A percentile compares a stretch with the other conserved stretches of the same genome.
Evolutionary conservation across 53 echinoderm and acorn worm genomes (phyloP).

Genomic region (Arbacia lixula): DNA sequence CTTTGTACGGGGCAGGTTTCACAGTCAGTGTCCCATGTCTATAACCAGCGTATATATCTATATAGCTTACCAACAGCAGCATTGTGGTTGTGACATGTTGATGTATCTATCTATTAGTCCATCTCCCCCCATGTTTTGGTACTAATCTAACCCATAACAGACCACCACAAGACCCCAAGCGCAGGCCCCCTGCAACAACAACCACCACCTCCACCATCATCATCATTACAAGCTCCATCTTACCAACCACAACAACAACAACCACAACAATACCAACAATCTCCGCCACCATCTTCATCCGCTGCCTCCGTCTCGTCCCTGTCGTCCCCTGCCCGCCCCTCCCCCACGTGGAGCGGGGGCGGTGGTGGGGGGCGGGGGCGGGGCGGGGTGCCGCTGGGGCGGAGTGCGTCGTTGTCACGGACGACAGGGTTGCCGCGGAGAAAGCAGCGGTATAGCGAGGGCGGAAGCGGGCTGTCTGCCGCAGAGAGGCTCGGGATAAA

Average conservation of each 20-base stretch:
- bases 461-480: conserved; percentile 82
- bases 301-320: background rate
- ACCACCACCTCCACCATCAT: conserved; percentile 23
- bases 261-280: background rate
- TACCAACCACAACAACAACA: conserved; percentile 4
- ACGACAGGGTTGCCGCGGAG: conserved; percentile 51
- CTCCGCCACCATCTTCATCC: background rate
- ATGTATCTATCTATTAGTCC: too few relatives aligned
- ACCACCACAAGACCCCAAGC: background rate
- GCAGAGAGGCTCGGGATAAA: conserved; percentile 91
- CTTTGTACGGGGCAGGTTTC: too few relatives aligned
- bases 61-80: too few relatives aligned
- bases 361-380: background rate
- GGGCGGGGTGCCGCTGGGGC: conserved; percentile 1
- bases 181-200: conserved; percentile 9
- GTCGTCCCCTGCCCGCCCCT: background rate
- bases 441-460: conserved; percentile 62
- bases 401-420: conserved; percentile 33
- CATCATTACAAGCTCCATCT: background rate
- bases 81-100: too few relatives aligned
- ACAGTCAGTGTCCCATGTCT: too few relatives aligned
- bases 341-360: conserved; percentile 1
- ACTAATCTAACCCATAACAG: conserved; percentile 51
- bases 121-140: conserved; percentile 41
- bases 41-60: too few relatives aligned